Evolutionary conservation across 2,888 invertebrate species (phyloP).

Genomic region (Empis stercorea): DNA sequence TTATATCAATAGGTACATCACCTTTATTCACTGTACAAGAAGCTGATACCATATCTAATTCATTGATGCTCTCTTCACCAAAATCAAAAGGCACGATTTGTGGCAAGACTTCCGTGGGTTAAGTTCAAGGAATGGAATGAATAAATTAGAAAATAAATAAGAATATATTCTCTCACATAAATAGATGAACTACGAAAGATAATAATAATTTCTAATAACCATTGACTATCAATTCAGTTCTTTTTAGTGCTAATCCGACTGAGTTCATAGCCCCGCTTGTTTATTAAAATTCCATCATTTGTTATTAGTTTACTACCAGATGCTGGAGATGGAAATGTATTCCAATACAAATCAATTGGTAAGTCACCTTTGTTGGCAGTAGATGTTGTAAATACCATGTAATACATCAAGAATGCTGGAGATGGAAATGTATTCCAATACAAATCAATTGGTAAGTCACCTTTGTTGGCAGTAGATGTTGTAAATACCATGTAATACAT

Average conservation of each 20-base stretch:
- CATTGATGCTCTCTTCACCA: constrained; percentile 53
- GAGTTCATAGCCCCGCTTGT: constrained; percentile 59
- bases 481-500: constrained; percentile 62
- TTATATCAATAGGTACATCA: constrained; percentile 61
- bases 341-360: constrained; percentile 63
- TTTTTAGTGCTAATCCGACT: constrained; percentile 55
- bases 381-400: constrained; percentile 58
- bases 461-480: constrained; percentile 58
- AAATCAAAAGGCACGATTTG: constrained; percentile 61
- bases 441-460: constrained; percentile 66
- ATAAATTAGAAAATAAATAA: background rate
- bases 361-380: constrained; percentile 65
- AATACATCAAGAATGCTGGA: constrained; percentile 60
- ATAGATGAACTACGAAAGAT: too few relatives aligned
- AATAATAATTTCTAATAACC: constrained; percentile 36
- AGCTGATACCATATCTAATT: constrained; percentile 53
- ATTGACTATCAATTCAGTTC: constrained; percentile 57
- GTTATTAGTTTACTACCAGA: constrained; percentile 42
- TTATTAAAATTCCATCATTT: constrained; percentile 49
- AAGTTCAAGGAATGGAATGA: background rate
- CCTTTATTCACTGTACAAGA: constrained; percentile 63
- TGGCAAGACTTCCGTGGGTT: constrained; percentile 44
- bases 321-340: constrained; percentile 37
- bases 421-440: constrained; percentile 44
- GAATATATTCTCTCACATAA: background rate